Evolutionary conservation across 2,888 invertebrate genomes (phyloP), one percentile per base, ranked within the genome.

Genomic region (Metopia argyrocephala): DNA sequence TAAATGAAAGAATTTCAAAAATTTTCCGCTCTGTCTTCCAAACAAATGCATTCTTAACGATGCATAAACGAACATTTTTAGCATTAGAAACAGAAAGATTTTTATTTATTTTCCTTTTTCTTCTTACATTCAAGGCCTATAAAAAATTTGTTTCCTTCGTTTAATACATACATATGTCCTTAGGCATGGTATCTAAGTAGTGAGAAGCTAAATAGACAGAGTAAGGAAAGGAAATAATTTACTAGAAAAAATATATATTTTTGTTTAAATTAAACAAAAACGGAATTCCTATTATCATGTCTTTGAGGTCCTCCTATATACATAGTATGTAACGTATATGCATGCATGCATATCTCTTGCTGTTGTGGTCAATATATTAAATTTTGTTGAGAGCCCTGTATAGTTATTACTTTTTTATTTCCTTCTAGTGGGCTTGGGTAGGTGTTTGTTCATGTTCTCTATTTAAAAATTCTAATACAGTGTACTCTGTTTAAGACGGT

Each of bases 31-130:
- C 61, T 15, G 38, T 56, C 61, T 78, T 73, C 71, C 61, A 78
- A 71, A 62, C 66, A 73, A 78, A 66, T 78, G 78, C 78, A 66
- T 73, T 68, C 48, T 68, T 73, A 78, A 78, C 78, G 78, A 78
- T 66, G 71, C 78, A 78, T 66, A 78, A 78, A 78, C 71, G 38
- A 56, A 62, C 21, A 50, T 18, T 38, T 38, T 15, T 38, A 38
- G 38, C 12, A 38, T 38, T 38, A 38, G 38, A 38, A 38, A 38
- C 38, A 15, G 1, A 38, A 38, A 38, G 9, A 38, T 38, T 38
- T 38, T 6, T 15, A 38, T 12, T 12, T 38, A 12, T 38, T 38
- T 38, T 38, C 38, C 15, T 12, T 31, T 31, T 31, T 31, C 12
- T 28, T 12, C 12, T 54, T 48, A 20, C 46, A 45, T 78, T 78